Conservation (phyloP, 2,113 vertebrate species). For the Cercocebus atys region DNA sequence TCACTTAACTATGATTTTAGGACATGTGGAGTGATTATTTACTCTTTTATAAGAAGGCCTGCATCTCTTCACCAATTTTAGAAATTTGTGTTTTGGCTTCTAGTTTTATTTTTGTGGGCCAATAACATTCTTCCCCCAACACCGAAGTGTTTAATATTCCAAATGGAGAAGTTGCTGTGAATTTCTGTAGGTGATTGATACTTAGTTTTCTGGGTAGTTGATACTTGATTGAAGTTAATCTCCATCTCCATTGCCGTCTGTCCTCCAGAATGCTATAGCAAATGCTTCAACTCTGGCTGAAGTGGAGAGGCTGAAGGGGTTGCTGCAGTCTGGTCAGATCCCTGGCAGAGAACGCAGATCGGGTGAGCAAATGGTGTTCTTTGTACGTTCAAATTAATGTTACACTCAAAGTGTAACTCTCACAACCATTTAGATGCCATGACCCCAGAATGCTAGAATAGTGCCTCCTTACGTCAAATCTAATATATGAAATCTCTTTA, state of each 20-base stretch:
- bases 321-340: slow-evolving; percentile 96
- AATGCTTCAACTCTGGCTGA: slow-evolving; percentile 95
- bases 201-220: background rate
- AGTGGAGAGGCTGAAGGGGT: slow-evolving; percentile 94
- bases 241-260: rapidly evolving
- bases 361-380: slow-evolving; percentile 81
- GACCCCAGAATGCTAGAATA: background rate
- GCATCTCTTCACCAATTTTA: background rate
- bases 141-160: background rate
- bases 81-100: background rate
- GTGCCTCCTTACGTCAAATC: rapidly evolving
- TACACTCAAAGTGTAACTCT: background rate
- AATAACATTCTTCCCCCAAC: background rate
- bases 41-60: background rate
- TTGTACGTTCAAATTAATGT: background rate
- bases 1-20: background rate
- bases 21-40: background rate
- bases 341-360: slow-evolving; percentile 91
- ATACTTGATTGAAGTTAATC: background rate
- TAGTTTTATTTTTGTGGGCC: background rate
- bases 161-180: background rate
- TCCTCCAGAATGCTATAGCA: slow-evolving; percentile 91
- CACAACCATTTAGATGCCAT: background rate
- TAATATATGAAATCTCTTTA: background rate
- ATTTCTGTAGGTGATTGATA: background rate